Evolutionary conservation across 2,888 invertebrate species (phyloP), one percentile per base, ranked within the genome.

Genomic region (Machimus rusticus): DNA sequence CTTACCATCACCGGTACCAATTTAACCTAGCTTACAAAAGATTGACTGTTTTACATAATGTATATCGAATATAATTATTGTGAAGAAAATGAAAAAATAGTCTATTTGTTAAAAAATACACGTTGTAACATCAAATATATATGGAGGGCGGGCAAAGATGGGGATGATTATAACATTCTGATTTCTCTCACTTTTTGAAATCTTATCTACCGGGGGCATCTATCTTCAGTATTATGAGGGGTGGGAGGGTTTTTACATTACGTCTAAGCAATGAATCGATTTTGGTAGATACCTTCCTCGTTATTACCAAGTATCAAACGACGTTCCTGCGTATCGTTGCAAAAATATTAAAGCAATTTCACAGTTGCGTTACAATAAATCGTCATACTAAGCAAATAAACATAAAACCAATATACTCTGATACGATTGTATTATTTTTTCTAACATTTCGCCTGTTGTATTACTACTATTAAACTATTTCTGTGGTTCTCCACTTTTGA

Each of bases 221-320:
- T 74, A 85, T 74, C 23, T 16, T n/a, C 39, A 74, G 74, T 55
- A 43, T 74, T 55, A 85, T 87, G 88, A 89, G 87, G 31, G 57
- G 87, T 16, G 19, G 34, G 34, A 8, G 51, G 55, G 85, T 39
- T 31, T 46, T 51, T 12, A 66, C 43, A 51, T 46, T 43, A 82
- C 43, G 55, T 55, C 81, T 78, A 82, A 66, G 66, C 81, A 14
- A 46, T 87, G 74, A 81, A 87, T 89, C 88, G 79, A 87, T 85
- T 66, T 66, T 89, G 85, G 74, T 74, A 85, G 43, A 85, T 85
- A 85, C 85, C 74, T 90, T 90, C 90, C 90, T 90, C 90, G 89
- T 90, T 89, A 90, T 78, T 90, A 90, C 90, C 91, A 91, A 91
- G 90, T 91, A 91, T 91, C 90, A 91, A 90, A 91, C 90, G 90